Evolutionary conservation across 2,888 invertebrate species (phyloP), one percentile per base, ranked within the genome.

Genomic region (Tanytarsus gracilentus): DNA sequence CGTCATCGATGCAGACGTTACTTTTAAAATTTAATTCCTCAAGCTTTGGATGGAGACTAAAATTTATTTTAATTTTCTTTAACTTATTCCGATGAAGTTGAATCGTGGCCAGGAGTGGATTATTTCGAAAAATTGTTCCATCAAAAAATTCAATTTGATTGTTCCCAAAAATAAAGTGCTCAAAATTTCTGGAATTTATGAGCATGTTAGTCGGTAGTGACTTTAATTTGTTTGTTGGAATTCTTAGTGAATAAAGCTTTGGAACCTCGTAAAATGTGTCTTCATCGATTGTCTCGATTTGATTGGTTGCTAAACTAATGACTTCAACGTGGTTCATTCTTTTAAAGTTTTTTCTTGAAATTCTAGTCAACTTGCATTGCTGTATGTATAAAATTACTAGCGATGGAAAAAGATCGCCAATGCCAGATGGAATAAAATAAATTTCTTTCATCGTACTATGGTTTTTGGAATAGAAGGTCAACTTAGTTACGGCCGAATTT

Each of bases 261-360:
- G 44, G 44, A 1, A 44, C 44, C 11, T 44, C 44, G 23, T 44
- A 44, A n/a, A 44, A 44, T 44, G 44, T 44, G 11, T 44, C 44
- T 5, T 16, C 18, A 44, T 44, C 44, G 23, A 44, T 23, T 9
- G 18, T 9, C 23, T 44, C 44, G 5, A 44, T 44, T 44, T 21
- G 21, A 5, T 44, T 44, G 21, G 18, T 18, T 4, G 23, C 23
- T 11, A 44, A 11, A 11, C 44, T 44, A 18, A 44, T 44, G 18
- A 23, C 23, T 3, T 4, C 23, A 5, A 44, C 8, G 3, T 44
- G 9, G 5, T 23, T 18, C 18, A 44, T 18, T 1, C 11, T 16
- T 1, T 6, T 9, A n/a, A 44, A 44, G n/a, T 44, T 44, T 5
- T 23, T 44, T 18, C 44, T 44, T 9, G 44, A 23, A 11, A 44